These are phyloP conservation scores for Urocynchramus pylzowi DNA, from an alignment of 2,113 vertebrate genomes.

Conservation along the genomic window DNA sequence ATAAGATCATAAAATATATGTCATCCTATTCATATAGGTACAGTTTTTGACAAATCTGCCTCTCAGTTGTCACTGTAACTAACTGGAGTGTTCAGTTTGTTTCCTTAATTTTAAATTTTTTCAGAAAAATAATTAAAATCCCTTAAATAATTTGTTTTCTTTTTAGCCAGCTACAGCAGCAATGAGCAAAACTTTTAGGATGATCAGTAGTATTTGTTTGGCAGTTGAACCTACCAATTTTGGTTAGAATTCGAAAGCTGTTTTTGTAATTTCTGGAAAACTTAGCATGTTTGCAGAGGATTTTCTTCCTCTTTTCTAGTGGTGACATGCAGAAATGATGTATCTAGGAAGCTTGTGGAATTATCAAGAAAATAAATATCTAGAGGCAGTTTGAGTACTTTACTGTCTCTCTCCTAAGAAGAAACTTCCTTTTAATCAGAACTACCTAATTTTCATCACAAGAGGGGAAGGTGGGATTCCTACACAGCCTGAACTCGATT, in stretches of 20 bases:
- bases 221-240: not conserved
- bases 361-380: slow-evolving; percentile 81
- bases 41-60: not conserved
- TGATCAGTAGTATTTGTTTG: not conserved
- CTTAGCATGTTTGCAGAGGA: not conserved
- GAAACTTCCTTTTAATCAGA: not conserved
- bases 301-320: slow-evolving; percentile 58
- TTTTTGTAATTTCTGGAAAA: not conserved
- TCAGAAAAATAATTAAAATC: not conserved
- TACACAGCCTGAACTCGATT: fast-evolving
- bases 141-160: not conserved
- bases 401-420: not conserved
- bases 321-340: slow-evolving; percentile 87
- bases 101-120: not conserved
- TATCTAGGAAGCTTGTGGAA: slow-evolving; percentile 85
- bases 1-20: not conserved
- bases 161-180: not conserved
- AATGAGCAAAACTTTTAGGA: not conserved
- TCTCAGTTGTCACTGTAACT: not conserved
- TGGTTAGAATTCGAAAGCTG: not conserved
- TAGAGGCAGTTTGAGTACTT: slow-evolving; percentile 73
- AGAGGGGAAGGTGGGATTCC: not conserved
- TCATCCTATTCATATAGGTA: not conserved
- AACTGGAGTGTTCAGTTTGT: not conserved
- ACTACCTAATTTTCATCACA: not conserved